These are phyloP conservation scores for Antheraea pernyi DNA, from an alignment of 1,140 invertebrate genomes.

Conservation along the genomic window DNA sequence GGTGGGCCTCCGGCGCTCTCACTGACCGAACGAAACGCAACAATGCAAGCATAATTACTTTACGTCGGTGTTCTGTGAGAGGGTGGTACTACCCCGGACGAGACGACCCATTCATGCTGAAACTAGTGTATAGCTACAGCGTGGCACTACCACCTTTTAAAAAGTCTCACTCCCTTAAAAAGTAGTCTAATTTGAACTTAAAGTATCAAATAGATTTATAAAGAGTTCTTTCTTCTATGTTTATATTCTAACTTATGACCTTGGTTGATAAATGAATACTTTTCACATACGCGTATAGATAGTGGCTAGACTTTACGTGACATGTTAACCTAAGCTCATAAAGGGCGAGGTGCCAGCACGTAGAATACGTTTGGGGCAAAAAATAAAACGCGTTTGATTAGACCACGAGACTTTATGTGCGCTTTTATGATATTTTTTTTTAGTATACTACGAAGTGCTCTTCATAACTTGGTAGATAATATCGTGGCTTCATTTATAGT, in stretches of 20 bases:
- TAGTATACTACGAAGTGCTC: neutral
- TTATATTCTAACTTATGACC: neutral
- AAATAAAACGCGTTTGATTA: constrained; percentile 20
- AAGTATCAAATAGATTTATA: no score
- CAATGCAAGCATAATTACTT: no score
- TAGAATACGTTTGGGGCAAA: constrained; percentile 15
- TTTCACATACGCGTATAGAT: neutral
- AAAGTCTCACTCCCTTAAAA: no score
- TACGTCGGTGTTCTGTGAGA: no score
- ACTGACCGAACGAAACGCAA: no score
- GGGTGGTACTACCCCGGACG: no score
- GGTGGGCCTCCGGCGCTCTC: no score
- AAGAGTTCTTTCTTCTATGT: no score
- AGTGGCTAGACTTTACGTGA: constrained; percentile 29
- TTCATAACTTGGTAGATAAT: neutral
- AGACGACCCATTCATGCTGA: no score
- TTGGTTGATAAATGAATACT: neutral
- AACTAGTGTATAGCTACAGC: no score
- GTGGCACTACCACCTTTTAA: no score
- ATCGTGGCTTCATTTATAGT: neutral
- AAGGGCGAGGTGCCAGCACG: constrained; percentile 23
- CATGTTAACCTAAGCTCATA: constrained; percentile 34
- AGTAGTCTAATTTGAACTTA: no score
- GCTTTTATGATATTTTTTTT: neutral
- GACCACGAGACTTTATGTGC: neutral